Evolutionary conservation across 2,113 vertebrate genomes (phyloP).

Genomic region (Cercocebus atys): DNA sequence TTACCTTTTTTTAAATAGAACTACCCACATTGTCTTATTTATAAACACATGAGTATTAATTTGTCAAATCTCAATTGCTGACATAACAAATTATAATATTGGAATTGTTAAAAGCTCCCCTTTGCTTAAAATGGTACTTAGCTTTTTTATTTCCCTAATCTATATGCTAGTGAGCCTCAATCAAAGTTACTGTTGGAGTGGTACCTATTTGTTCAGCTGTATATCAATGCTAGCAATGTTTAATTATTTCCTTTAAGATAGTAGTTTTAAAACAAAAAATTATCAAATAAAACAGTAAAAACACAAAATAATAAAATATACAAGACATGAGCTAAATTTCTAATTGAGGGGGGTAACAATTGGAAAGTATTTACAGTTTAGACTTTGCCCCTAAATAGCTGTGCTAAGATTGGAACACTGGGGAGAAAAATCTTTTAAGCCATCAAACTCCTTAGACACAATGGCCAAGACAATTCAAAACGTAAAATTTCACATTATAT

Average conservation of each 20-base stretch:
- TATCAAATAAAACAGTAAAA: neutral
- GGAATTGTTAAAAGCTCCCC: neutral
- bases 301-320: neutral
- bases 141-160: neutral
- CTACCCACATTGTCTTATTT: neutral
- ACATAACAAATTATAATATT: neutral
- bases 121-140: neutral
- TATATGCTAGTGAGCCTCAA: neutral
- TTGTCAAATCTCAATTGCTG: neutral
- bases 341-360: neutral
- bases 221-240: neutral
- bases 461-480: neutral
- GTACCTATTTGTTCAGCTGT: neutral
- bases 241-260: neutral
- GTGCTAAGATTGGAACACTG: neutral
- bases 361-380: neutral
- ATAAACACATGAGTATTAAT: neutral
- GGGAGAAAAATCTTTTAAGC: neutral
- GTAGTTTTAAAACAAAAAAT: neutral
- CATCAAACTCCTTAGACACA: neutral
- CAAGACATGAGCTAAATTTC: neutral
- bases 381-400: neutral
- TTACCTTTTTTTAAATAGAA: neutral
- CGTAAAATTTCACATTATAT: neutral
- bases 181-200: neutral